Evolutionary conservation across 2,113 vertebrate genomes (phyloP).

Genomic region (Varanus komodoensis): DNA sequence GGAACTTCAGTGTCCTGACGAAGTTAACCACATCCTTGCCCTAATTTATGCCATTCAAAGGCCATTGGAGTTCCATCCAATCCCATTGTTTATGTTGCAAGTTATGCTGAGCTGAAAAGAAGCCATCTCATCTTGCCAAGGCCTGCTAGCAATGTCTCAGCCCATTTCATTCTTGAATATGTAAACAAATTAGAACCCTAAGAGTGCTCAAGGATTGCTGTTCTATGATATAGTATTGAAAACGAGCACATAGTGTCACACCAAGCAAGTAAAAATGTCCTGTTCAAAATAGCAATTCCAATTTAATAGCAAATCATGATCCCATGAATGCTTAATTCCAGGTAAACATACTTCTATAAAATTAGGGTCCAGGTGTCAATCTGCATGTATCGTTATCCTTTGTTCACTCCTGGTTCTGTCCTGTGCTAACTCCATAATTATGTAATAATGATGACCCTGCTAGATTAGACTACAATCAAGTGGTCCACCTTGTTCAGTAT

Average conservation of each 20-base stretch:
- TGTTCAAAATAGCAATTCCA: not conserved
- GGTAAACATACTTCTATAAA: not conserved
- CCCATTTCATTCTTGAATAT: not conserved
- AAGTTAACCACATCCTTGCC: not conserved
- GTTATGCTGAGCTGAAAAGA: not conserved
- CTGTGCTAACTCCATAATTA: not conserved
- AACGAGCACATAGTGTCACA: not conserved
- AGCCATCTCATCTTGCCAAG: not conserved
- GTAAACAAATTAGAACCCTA: not conserved
- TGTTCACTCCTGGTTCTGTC: not conserved
- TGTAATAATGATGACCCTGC: no score
- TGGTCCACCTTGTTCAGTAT: no score
- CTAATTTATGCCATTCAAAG: not conserved
- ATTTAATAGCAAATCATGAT: not conserved
- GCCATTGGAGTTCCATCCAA: not conserved
- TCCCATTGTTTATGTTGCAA: not conserved
- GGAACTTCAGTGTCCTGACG: not conserved
- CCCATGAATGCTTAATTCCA: not conserved
- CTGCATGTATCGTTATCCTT: not conserved
- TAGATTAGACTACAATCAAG: no score
- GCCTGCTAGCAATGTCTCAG: not conserved
- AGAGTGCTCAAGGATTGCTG: not conserved
- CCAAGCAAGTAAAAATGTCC: not conserved
- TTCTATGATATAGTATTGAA: not conserved
- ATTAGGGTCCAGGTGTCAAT: not conserved